These are phyloP conservation scores for Pongo abelii DNA, from an alignment of 2,113 vertebrate species.

Conservation along the genomic window DNA sequence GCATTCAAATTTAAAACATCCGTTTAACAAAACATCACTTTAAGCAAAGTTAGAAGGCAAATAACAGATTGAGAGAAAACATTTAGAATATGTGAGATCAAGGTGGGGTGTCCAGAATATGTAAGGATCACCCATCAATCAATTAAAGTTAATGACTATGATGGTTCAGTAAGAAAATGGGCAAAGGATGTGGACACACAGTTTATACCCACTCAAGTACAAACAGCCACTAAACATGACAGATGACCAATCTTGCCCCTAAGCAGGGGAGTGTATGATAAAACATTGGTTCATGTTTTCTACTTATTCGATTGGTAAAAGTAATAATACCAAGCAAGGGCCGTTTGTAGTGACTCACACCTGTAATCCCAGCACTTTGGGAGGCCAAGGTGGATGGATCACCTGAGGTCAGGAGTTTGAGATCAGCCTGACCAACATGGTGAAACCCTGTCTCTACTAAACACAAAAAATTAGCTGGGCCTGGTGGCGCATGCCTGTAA, in stretches of 20 bases:
- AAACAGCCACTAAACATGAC: neutral
- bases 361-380: no score
- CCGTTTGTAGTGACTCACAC: accelerated
- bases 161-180: neutral
- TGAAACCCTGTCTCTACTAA: no score
- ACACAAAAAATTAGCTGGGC: no score
- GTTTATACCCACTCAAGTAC: neutral
- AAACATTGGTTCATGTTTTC: neutral
- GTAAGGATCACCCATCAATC: neutral
- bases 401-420: no score
- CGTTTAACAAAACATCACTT: neutral
- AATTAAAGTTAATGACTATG: neutral
- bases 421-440: no score
- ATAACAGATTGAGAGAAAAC: neutral
- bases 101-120: neutral
- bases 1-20: neutral
- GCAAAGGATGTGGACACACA: neutral
- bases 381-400: no score
- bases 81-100: neutral
- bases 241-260: neutral
- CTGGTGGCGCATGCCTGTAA: no score
- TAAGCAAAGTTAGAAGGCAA: neutral
- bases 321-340: neutral
- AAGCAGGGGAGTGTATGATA: neutral
- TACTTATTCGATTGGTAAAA: neutral